Base-by-base conservation (phyloP, 2,113 vertebrate genomes). In the Fulica atra region DNA sequence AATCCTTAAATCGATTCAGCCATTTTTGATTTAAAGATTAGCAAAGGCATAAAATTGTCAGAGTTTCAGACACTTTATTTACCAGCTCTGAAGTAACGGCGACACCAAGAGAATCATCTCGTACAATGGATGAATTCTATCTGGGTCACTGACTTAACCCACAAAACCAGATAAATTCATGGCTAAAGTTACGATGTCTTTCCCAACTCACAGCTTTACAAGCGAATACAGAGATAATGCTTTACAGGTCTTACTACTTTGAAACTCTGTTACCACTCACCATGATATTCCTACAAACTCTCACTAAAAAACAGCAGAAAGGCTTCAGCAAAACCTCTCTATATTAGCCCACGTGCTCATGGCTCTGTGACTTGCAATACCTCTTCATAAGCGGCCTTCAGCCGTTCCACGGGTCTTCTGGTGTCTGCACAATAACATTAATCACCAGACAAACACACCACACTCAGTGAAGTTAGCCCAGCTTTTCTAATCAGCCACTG, bases 11-110 rank as follows among this genome's bases (percentile, higher is more conserved):
- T 97, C 53, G 92, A 97, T 96, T 88, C 90, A 82, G 93, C 86
- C 92, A 86, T 84, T 96, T 97, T 91, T 97, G 94, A 97, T 97
- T 97, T 97, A 97, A 95, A 96, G 97, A 96, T 94, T 93, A 94
- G 93, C 70, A 82, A 93, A 91, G 79, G 70, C 93, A 97, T 96
- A 96, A 97, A 97, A 97, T 90, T 96, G 95, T 92, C 95, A 91
- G 89, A 95, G 93, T 91, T 95, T 84, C 86, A 85, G 94, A 89
- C 79, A 71, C 90, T 93, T 96, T 94, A 96, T 95, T 97, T 96
- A 95, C 88, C 93, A 93, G 86, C 84, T 77, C 79, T 2, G 3
- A 89, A 92, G 94, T 77, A 78, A 90, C 94, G 93, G 93, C 0
- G 59, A 90, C 76, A 86, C 84, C 59, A 46, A 50, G 77, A 96